These are phyloP conservation scores for Apamea epomidion DNA, from an alignment of 2,888 invertebrate species.

Conservation along the genomic window DNA sequence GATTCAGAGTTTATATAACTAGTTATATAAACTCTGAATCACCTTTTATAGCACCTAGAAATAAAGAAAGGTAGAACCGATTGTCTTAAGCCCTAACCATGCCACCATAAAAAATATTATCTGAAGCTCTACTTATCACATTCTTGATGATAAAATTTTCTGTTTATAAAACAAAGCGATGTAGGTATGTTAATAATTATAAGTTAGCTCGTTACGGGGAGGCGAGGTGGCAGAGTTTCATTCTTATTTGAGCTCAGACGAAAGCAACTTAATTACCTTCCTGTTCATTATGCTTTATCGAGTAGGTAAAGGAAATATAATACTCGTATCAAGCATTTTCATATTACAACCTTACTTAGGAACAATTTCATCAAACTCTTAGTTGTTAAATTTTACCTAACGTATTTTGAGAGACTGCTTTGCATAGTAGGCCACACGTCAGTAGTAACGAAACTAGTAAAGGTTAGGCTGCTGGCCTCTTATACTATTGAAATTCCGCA, in stretches of 20 bases:
- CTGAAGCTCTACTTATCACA: neutral
- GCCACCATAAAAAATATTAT: neutral
- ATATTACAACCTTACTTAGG: neutral
- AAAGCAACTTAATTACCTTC: slow-evolving; percentile 29
- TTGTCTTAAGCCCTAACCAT: too few species aligned
- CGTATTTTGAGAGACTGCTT: neutral
- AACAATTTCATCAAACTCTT: neutral
- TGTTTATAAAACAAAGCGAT: slow-evolving; percentile 9
- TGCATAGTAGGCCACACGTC: neutral
- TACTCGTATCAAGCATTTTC: neutral
- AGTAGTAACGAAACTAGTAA: too few species aligned
- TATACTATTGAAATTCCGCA: neutral
- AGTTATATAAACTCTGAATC: neutral
- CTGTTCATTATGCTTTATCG: slow-evolving; percentile 17
- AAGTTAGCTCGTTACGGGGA: slow-evolving; percentile 8
- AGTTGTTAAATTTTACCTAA: too few species aligned
- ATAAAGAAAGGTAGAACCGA: neutral
- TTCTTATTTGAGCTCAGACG: slow-evolving; percentile 20
- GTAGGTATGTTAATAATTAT: slow-evolving; percentile 12
- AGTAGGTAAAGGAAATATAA: slow-evolving; percentile 6
- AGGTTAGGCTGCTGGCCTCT: neutral
- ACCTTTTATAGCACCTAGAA: neutral
- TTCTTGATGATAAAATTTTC: neutral
- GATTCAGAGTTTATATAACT: too few species aligned
- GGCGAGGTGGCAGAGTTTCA: neutral